Evolutionary conservation across 2,113 vertebrate genomes (phyloP), one percentile per base, ranked within the genome.

Genomic region (Lepisosteus oculatus): DNA sequence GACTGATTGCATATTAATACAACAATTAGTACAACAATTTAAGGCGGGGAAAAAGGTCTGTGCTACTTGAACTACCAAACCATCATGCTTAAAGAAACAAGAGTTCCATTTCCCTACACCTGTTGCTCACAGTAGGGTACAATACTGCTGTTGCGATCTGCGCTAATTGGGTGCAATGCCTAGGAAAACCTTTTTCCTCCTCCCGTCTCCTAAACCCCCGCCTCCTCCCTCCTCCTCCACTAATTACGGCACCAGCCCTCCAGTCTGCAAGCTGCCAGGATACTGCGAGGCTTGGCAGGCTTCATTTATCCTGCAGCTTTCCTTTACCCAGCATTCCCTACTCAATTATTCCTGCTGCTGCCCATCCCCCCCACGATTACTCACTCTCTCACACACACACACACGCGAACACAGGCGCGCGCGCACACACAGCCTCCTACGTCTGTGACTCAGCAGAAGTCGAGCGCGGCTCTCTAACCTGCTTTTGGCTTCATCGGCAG

Each of bases 401-500:
- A 15, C 41, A 13, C 15, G 43, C 41, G 44, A 3, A 41, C 41
- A 44, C 41, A 43, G 11, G 14, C 55, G 61, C 7, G 47, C 61
- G 64, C 69, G 17, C 29, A 12, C 43, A 55, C 63, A 59, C 65
- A 67, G 3, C 14, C 5, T 17, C 55, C 56, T 54, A 15, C 44
- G 13, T n/a, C 59, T 47, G 6, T 68, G 64, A 54, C 51, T 45
- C 64, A 66, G 15, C 43, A 2, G 0, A 78, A 67, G 64, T 74
- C 76, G 51, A 57, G 71, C 42, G 44, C 8, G 11, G 14, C 43
- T 80, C 75, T 43, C 86, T 79, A 73, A 99, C 97, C 95, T 94
- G 88, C 88, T 92, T 81, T 92, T 93, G 82, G 93, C 90, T 87
- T 95, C 93, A 63, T 92, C 93, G n/a, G 91, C 90, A 68, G 93